These are phyloP conservation scores for Zaprionus camerounensis DNA, from an alignment of 1,140 invertebrate genomes.

Conservation along the genomic window DNA sequence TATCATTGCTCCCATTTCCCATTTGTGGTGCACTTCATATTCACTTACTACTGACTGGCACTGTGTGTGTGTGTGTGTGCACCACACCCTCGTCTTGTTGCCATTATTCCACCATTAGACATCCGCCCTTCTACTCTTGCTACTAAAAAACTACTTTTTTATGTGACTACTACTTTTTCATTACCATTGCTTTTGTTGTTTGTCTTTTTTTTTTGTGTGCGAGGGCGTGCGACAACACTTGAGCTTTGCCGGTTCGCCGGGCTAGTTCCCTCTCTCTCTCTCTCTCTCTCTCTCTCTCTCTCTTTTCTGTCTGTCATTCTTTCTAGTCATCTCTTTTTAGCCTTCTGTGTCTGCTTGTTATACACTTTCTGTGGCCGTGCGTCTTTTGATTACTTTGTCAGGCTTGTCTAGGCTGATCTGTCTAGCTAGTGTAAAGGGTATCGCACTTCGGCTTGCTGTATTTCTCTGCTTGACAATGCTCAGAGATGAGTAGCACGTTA, in stretches of 20 bases:
- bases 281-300: constrained; percentile 24
- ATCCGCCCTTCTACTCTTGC: constrained; percentile 50
- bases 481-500: background rate
- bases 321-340: background rate
- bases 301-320: constrained; percentile 7
- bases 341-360: constrained; percentile 5
- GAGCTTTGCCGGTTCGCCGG: constrained; percentile 65
- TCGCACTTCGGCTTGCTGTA: background rate
- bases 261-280: constrained; percentile 7
- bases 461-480: constrained; percentile 23
- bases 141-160: constrained; percentile 56
- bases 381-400: background rate
- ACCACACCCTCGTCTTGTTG: constrained; percentile 45
- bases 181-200: constrained; percentile 20
- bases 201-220: constrained; percentile 31
- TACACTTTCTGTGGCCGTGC: background rate
- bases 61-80: constrained; percentile 33
- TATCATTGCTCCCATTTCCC: constrained; percentile 17
- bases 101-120: constrained; percentile 69
- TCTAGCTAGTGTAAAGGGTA: background rate
- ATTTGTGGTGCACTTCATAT: constrained; percentile 29
- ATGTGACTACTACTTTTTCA: constrained; percentile 55
- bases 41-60: constrained; percentile 33
- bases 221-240: constrained; percentile 55
- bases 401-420: no score